A percentile compares a stretch with the other conserved stretches of the same genome.
Conservation (phyloP, 2,888 invertebrate species). For the Caenorhabditis auriculariae region DNA sequence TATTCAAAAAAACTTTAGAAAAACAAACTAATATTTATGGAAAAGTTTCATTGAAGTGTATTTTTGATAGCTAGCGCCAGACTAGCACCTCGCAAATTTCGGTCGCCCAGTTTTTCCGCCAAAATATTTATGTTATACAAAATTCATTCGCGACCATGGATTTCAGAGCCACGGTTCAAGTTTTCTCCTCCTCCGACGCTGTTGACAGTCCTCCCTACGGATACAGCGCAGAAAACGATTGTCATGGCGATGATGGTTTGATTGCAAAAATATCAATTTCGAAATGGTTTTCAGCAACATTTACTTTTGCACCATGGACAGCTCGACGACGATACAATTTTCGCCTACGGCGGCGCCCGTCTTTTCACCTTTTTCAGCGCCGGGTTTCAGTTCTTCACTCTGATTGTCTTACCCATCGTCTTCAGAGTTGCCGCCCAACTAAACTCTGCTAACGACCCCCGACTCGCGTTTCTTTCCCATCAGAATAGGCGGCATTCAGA, state of each 20-base stretch:
- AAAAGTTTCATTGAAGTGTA: too few relatives aligned
- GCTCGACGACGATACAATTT: slow-evolving; percentile 18
- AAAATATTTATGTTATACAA: too few relatives aligned
- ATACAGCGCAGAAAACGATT: slow-evolving; percentile 10
- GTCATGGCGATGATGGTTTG: slow-evolving; percentile 15
- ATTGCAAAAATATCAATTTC: not conserved
- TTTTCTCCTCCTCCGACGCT: not conserved
- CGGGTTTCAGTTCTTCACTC: slow-evolving; percentile 6
- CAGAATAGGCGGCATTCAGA: slow-evolving; percentile 19
- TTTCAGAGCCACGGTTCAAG: too few relatives aligned
- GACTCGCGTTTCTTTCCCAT: slow-evolving; percentile 27
- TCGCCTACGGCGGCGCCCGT: slow-evolving; percentile 14
- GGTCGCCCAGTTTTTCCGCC: too few relatives aligned
- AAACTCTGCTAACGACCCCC: slow-evolving; percentile 7
- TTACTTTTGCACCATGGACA: slow-evolving; percentile 15
- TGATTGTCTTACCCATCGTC: not conserved
- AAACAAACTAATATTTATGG: too few relatives aligned
- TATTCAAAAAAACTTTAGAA: too few relatives aligned
- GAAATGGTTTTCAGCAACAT: slow-evolving; percentile 13
- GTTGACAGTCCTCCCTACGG: slow-evolving; percentile 18
- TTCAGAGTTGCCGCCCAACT: slow-evolving; percentile 21
- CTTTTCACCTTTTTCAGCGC: slow-evolving; percentile 17
- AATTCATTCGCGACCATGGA: too few relatives aligned
- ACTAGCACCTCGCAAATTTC: too few relatives aligned
- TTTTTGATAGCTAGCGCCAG: too few relatives aligned